Evolutionary conservation across 2,113 vertebrate genomes (phyloP).

Genomic region (Ornithorhynchus anatinus): DNA sequence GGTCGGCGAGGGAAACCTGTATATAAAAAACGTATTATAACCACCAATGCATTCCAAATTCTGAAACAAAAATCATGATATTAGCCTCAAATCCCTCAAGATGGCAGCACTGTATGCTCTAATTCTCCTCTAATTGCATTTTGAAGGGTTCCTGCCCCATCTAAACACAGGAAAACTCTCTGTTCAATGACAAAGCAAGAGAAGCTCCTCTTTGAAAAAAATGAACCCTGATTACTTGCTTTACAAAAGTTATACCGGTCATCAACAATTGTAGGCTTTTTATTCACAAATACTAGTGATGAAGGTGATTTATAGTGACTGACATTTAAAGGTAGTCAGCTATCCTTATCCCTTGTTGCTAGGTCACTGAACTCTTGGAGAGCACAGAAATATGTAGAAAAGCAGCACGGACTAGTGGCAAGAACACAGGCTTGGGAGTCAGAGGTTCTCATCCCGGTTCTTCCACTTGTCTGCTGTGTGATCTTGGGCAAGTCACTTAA

Average conservation of each 20-base stretch:
- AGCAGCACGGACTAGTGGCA: too few relatives aligned
- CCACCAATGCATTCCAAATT: background rate
- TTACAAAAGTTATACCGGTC: background rate
- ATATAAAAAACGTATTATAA: too few relatives aligned
- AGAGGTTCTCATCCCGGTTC: too few relatives aligned
- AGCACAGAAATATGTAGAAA: too few relatives aligned
- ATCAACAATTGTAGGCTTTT: background rate
- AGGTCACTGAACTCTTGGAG: background rate
- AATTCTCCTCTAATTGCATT: accelerated
- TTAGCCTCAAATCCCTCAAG: background rate
- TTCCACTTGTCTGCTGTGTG: too few relatives aligned
- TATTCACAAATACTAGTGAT: background rate
- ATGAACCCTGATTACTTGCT: background rate
- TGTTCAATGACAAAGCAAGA: too few relatives aligned
- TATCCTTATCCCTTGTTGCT: background rate
- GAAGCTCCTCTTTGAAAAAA: too few relatives aligned
- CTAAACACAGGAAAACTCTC: too few relatives aligned
- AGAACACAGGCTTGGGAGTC: too few relatives aligned
- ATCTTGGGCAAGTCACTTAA: too few relatives aligned
- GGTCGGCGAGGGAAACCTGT: too few relatives aligned
- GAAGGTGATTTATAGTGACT: background rate
- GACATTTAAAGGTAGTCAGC: background rate
- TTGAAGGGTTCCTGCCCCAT: background rate
- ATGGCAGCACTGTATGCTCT: background rate
- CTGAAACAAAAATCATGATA: background rate